Base-by-base conservation (phyloP, 2,888 invertebrate genomes). In the Bruchidius siliquastri region DNA sequence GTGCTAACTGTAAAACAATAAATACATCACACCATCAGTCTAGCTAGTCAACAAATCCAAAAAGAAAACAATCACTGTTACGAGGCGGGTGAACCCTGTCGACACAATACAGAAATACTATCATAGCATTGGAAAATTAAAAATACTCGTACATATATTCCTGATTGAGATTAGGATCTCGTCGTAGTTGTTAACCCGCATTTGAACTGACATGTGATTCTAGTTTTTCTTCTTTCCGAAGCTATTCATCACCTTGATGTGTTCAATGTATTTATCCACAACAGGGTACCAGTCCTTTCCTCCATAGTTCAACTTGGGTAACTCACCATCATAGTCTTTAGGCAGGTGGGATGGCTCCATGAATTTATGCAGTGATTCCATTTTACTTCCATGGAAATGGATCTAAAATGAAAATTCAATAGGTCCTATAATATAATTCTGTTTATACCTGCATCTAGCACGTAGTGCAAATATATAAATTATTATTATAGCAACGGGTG, bases 351-450 rank as follows among this genome's bases (percentile, higher is more conserved):
- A 88, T 0, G 93, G 90, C 0, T 88, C 88, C 79, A 96, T 84
- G 85, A 92, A 89, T 83, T 92, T 90, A 84, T 96, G 95, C 3
- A 96, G 89, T 0, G 92, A 92, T 4, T 79, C 68, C 94, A 95
- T 94, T 83, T 95, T 93, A 74, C 88, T 89, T 20, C 94, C 94
- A 85, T 96, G 95, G 91, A 95, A 95, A 87, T 90, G 92, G 87
- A 95, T 92, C 91, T 95, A 87, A 0, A 88, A 87, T n/a, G 70
- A 74, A 67, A 30, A 20, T 22, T 49, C 1, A 49, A 49, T 49
- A 30, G 8, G n/a, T n/a, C n/a, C n/a, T n/a, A n/a, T n/a, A n/a
- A n/a, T n/a, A n/a, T n/a, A n/a, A n/a, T n/a, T n/a, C n/a, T n/a
- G n/a, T n/a, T n/a, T n/a, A n/a, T n/a, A n/a, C n/a, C n/a, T n/a